Evolutionary conservation across 2,113 vertebrate genomes (phyloP).

Genomic region (Puffinus mauretanicus): DNA sequence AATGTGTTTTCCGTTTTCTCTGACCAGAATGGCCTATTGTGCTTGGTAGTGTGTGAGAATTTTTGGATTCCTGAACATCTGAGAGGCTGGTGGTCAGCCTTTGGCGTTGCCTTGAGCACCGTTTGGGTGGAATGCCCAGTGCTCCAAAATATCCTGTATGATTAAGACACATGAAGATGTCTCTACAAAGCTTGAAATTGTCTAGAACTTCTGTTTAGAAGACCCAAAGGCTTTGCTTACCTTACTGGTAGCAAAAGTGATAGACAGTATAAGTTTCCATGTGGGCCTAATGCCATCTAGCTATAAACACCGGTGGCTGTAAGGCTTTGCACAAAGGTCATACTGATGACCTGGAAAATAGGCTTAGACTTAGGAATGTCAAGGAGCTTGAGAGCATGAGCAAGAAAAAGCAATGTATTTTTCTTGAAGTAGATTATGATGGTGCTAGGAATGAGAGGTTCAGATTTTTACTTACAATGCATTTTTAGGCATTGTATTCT

Average conservation of each 20-base stretch:
- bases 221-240: neutral
- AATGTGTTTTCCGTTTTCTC: neutral
- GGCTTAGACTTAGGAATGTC: constrained; percentile 29
- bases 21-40: neutral
- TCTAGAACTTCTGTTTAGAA: neutral
- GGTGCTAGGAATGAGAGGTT: neutral
- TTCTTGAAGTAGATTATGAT: neutral
- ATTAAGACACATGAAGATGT: neutral
- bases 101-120: neutral
- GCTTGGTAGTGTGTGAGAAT: neutral
- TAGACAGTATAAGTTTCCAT: neutral
- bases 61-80: neutral
- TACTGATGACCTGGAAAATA: constrained; percentile 35
- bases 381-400: neutral
- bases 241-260: neutral
- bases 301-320: neutral
- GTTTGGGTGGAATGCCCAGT: neutral
- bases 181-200: neutral
- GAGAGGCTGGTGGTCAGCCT: neutral
- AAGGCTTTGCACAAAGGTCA: constrained; percentile 1
- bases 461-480: neutral
- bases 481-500: neutral
- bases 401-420: neutral
- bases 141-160: neutral
- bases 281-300: neutral